Evolutionary conservation across 2,113 vertebrate genomes (phyloP), one percentile per base, ranked within the genome.

Genomic region (Entelurus aequoreus): DNA sequence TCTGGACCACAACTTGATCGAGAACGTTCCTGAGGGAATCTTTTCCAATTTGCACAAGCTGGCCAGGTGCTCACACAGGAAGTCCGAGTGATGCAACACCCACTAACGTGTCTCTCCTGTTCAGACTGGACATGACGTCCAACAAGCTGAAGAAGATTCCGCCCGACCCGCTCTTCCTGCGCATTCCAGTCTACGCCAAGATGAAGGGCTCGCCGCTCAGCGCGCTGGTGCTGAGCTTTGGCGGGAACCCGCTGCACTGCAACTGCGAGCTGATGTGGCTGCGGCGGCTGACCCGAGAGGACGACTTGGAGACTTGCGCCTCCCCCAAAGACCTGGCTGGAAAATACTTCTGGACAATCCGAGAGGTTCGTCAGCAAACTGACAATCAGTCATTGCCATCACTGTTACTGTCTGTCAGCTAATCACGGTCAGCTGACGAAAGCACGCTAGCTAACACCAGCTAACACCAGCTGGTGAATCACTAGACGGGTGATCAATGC

Each of bases 81-180:
- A 28, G 10, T 57, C 54, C 4, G 6, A 37, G n/a, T 40, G 37
- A 40, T 16, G 21, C 6, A 36, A 6, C 21, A 48, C 48, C 5
- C n/a, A 13, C 12, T 5, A 15, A 36, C 35, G 3, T 37, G 42
- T 48, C 21, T 13, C 28, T 49, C 35, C 9, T 38, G 47, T 12
- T 6, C 75, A 89, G 92, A 37, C 76, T 93, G 72, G 92, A 93
- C 80, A 92, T 93, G 91, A 93, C 92, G 0, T 93, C 92, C 64
- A 93, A 93, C 82, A 92, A 93, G 81, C 87, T 93, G 62, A 92
- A 92, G 84, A 92, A 92, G 78, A 91, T 93, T 38, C 91, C 92
- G 1, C 91, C 92, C 0, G 92, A 93, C 81, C 92, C 92, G 1
- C 48, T 92, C 52, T 93, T 92, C 77, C 82, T 92, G 50, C 76